Evolutionary conservation across 2,888 invertebrate genomes (phyloP).

Genomic region (Lepetodrilus schrolli): DNA sequence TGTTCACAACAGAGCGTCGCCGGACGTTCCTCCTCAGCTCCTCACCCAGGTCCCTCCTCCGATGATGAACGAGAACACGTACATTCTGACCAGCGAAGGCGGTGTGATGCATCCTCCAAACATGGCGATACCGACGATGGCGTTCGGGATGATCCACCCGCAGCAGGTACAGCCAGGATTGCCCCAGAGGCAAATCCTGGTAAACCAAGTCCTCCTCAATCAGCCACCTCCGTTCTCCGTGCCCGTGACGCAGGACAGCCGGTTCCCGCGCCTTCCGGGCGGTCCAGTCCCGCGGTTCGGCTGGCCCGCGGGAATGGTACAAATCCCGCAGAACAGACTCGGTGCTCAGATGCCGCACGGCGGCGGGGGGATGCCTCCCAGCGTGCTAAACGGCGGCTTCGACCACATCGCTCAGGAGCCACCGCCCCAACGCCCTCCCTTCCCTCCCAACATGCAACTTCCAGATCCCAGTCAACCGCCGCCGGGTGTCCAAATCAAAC

Average conservation of each 20-base stretch:
- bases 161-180: constrained; percentile 49
- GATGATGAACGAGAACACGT: constrained; percentile 9
- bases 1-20: constrained; percentile 30
- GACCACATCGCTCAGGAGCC: constrained; percentile 37
- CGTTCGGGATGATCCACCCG: constrained; percentile 38
- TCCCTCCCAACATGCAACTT: constrained; percentile 26
- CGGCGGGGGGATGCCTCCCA: constrained; percentile 35
- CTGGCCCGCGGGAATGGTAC: constrained; percentile 37
- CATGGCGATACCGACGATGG: constrained; percentile 23
- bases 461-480: constrained; percentile 20
- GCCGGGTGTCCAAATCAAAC: constrained; percentile 27
- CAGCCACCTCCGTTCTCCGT: constrained; percentile 42
- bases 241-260: background rate
- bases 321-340: constrained; percentile 37
- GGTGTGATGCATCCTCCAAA: constrained; percentile 28
- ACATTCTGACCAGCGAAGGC: constrained; percentile 16
- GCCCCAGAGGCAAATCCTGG: constrained; percentile 51
- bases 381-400: constrained; percentile 41
- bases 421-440: constrained; percentile 28
- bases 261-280: constrained; percentile 15
- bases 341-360: constrained; percentile 33
- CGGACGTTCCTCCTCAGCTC: constrained; percentile 36
- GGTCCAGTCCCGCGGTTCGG: constrained; percentile 33
- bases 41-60: constrained; percentile 5
- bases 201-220: constrained; percentile 54